Percentiles rank a stretch among this genome's conserved stretches.
Conservation (phyloP, 2,888 invertebrate genomes). For the Thereva unica region DNA sequence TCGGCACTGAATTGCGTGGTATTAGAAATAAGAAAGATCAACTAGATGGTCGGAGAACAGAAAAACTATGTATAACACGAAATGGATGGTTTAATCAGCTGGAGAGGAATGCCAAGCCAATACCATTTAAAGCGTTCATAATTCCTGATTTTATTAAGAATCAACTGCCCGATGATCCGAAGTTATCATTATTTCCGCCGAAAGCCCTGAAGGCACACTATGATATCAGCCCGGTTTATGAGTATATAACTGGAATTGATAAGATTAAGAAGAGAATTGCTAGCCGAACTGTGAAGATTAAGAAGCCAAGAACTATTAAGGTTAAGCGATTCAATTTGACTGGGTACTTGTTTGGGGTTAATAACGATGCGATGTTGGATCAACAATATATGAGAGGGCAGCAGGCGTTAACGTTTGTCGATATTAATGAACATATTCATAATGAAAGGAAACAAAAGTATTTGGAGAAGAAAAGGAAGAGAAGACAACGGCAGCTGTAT, state of each 20-base stretch:
- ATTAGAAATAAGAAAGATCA: constrained; percentile 48
- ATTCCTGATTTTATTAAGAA: constrained; percentile 46
- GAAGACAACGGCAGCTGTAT: too few species aligned
- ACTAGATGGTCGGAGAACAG: constrained; percentile 46
- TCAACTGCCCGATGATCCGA: constrained; percentile 49
- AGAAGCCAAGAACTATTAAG: constrained; percentile 49
- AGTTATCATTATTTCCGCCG: constrained; percentile 49
- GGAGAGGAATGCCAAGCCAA: constrained; percentile 48
- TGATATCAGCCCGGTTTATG: constrained; percentile 44
- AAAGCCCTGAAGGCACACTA: constrained; percentile 41
- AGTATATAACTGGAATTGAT: constrained; percentile 48
- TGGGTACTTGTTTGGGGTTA: constrained; percentile 48
- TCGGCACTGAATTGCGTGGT: constrained; percentile 51
- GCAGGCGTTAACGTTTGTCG: too few species aligned
- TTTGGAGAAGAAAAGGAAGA: too few species aligned
- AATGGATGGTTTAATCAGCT: constrained; percentile 54
- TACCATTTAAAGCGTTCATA: constrained; percentile 49
- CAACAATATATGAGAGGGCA: too few species aligned
- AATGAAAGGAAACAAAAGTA: too few species aligned
- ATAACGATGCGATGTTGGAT: constrained; percentile 13
- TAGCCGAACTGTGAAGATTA: constrained; percentile 49
- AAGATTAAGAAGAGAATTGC: constrained; percentile 48
- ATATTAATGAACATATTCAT: too few species aligned
- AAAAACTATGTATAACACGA: constrained; percentile 51
- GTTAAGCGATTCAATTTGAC: constrained; percentile 56